phyloP scores from a whole-genome alignment of 2,888 invertebrate genomes.

The Cyclophora punctaria region DNA sequence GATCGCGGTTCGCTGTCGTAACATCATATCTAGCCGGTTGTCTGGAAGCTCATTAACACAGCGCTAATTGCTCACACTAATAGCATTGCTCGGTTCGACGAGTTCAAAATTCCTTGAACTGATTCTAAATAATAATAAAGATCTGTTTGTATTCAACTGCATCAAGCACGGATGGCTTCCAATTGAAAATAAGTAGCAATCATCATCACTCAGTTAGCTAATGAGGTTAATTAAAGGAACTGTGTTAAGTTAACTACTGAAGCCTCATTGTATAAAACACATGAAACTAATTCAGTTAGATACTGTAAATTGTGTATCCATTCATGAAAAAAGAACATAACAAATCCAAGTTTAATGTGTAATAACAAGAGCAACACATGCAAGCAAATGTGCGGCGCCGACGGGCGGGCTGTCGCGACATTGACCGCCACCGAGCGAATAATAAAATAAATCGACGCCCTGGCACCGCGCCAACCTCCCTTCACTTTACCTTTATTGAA shows the following conservation, averaged over 20 bases:
- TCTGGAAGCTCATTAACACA: conserved; percentile 62
- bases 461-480: conserved; percentile 66
- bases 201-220: conserved; percentile 7
- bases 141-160: conserved; percentile 27
- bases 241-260: no score
- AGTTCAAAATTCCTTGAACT: conserved; percentile 63
- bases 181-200: conserved; percentile 13
- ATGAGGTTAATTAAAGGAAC: not conserved
- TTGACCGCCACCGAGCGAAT: conserved; percentile 69
- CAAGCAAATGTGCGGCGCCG: conserved; percentile 51
- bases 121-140: conserved; percentile 51
- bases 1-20: conserved; percentile 18
- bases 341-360: conserved; percentile 29
- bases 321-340: conserved; percentile 13
- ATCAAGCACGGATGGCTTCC: conserved; percentile 7
- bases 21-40: conserved; percentile 42
- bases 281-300: not conserved
- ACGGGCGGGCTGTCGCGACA: conserved; percentile 57
- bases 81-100: conserved; percentile 50
- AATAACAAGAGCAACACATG: conserved; percentile 53
- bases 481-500: conserved; percentile 54
- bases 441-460: conserved; percentile 67
- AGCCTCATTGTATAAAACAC: not conserved
- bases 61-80: conserved; percentile 67
- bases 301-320: conserved; percentile 4